These are phyloP conservation scores for Enteromius mattozi DNA, from an alignment of 2,797 vertebrate genomes.

Conservation along the genomic window DNA sequence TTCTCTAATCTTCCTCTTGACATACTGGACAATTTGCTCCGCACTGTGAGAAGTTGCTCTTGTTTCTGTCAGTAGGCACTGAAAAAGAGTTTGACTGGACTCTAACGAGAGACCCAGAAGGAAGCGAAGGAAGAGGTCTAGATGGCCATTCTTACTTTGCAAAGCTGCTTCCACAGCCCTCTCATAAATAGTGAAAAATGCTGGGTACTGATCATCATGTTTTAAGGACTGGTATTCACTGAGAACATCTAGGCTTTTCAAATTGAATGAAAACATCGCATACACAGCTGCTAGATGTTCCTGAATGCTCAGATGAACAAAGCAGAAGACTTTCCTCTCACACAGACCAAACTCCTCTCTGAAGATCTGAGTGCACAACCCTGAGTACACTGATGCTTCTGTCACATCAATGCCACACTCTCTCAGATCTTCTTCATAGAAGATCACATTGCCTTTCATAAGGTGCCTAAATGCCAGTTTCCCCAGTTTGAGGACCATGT, in stretches of 20 bases:
- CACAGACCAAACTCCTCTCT: background rate
- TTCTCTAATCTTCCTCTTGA: slow-evolving; percentile 28
- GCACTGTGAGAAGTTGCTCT: background rate
- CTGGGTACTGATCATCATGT: background rate
- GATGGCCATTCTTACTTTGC: slow-evolving; percentile 34
- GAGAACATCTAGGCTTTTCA: background rate
- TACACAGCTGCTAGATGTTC: slow-evolving; percentile 29
- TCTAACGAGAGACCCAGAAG: slow-evolving; percentile 24
- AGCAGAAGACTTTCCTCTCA: slow-evolving; percentile 21
- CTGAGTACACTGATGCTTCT: background rate
- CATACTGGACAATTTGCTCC: background rate
- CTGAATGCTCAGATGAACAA: slow-evolving; percentile 44
- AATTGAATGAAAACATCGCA: slow-evolving; percentile 13
- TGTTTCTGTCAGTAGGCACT: slow-evolving; percentile 12
- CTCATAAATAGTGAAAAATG: background rate
- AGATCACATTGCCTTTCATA: background rate
- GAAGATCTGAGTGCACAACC: slow-evolving; percentile 26
- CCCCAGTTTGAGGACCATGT: background rate
- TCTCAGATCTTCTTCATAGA: background rate
- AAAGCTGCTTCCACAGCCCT: slow-evolving; percentile 15
- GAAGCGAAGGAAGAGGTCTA: slow-evolving; percentile 2
- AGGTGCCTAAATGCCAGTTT: background rate
- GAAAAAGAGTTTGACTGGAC: slow-evolving; percentile 21
- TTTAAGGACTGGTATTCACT: background rate
- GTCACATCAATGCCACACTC: background rate